phyloP scores from a whole-genome alignment of 2,797 vertebrate species.

The Carduelis carduelis region DNA sequence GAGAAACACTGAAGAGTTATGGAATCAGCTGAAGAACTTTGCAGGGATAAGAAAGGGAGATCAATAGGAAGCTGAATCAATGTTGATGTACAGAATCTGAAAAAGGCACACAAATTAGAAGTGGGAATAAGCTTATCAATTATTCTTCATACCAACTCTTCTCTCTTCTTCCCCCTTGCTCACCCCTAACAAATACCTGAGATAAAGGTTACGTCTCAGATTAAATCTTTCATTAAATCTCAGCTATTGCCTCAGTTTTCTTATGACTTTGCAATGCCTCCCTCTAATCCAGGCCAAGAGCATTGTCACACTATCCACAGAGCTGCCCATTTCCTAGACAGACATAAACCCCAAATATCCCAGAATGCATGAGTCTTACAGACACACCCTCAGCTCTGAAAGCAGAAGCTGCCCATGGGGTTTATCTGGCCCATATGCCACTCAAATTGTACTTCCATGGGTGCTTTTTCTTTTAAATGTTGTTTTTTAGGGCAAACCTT shows the following conservation, averaged over 20 bases:
- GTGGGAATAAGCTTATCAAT: not conserved
- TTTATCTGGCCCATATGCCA: not conserved
- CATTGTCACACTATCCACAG: not conserved
- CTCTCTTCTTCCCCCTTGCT: not conserved
- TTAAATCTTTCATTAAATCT: constrained; percentile 31
- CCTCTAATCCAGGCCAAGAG: not conserved
- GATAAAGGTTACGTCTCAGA: not conserved
- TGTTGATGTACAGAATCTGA: not conserved
- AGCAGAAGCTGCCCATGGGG: not conserved
- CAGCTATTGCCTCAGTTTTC: not conserved
- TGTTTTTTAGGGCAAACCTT: not conserved
- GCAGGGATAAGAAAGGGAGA: not conserved
- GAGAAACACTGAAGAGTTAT: not conserved
- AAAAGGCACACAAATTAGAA: not conserved
- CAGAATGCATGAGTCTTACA: rapidly evolving
- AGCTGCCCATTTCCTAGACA: not conserved
- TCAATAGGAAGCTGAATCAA: not conserved
- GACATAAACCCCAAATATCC: not conserved
- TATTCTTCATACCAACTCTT: not conserved
- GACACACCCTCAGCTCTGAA: not conserved
- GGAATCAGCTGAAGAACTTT: not conserved
- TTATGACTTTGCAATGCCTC: not conserved
- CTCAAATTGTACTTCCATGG: not conserved
- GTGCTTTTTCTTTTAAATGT: not conserved
- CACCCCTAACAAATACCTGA: not conserved